Percentiles rank a stretch among this genome's conserved stretches.
phyloP scores from a whole-genome alignment of 2,113 vertebrate species.

The Pedetes capensis region DNA sequence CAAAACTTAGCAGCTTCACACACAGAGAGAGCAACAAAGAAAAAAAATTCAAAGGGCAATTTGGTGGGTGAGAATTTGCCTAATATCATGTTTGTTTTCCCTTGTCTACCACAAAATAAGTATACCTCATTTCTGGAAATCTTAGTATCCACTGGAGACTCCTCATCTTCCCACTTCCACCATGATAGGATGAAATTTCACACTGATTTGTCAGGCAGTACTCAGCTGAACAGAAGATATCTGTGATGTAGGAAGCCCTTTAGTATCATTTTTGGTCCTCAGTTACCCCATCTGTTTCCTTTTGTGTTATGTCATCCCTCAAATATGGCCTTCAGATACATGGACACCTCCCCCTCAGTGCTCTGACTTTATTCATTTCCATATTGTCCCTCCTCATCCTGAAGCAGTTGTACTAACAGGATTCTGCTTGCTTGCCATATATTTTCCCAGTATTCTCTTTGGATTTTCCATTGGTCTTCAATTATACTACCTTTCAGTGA shows the following conservation, averaged over 20 bases:
- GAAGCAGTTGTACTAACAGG: slow-evolving; percentile 44
- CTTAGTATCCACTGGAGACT: slow-evolving; percentile 32
- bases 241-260: background rate
- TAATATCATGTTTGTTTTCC: background rate
- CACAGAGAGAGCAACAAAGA: background rate
- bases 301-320: slow-evolving; percentile 47
- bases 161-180: background rate
- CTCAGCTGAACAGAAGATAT: slow-evolving; percentile 49
- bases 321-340: slow-evolving; percentile 60
- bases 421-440: slow-evolving; percentile 54
- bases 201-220: rapidly evolving
- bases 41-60: background rate
- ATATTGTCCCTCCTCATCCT: slow-evolving; percentile 40
- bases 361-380: slow-evolving; percentile 60
- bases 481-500: background rate
- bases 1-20: slow-evolving; percentile 11
- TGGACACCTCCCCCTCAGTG: background rate
- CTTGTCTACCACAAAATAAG: slow-evolving; percentile 49
- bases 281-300: background rate
- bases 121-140: background rate
- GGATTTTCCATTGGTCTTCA: slow-evolving; percentile 39
- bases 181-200: slow-evolving; percentile 41
- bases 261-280: background rate
- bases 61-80: background rate
- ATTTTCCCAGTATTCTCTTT: slow-evolving; percentile 39